Conservation (phyloP, 2,888 invertebrate genomes). For the Andrena bicolor region DNA sequence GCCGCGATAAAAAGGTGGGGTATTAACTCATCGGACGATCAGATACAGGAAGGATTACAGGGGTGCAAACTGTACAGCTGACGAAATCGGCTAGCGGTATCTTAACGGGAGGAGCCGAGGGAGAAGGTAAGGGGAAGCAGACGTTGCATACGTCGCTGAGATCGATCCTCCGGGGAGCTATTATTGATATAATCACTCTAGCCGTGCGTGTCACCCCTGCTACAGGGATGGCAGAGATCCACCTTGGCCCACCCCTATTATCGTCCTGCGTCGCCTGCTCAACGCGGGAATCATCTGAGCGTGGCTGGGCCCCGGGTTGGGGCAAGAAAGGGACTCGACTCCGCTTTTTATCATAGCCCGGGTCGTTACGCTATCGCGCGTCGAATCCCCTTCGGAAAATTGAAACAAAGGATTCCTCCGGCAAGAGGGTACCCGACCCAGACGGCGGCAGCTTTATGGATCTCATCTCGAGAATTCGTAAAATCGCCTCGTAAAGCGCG, state of each 20-base stretch:
- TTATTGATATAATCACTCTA: constrained; percentile 81
- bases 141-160: constrained; percentile 57
- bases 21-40: constrained; percentile 54
- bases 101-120: constrained; percentile 51
- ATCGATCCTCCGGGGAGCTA: constrained; percentile 78
- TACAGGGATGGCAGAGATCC: constrained; percentile 56
- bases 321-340: constrained; percentile 11
- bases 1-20: constrained; percentile 43
- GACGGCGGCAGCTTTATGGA: constrained; percentile 45
- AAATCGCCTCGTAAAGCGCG: constrained; percentile 56
- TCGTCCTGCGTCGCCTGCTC: constrained; percentile 52
- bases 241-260: constrained; percentile 70
- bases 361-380: constrained; percentile 55
- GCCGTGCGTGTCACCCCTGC: constrained; percentile 79
- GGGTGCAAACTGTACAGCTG: constrained; percentile 58
- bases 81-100: constrained; percentile 64
- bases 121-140: constrained; percentile 9
- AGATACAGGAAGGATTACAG: constrained; percentile 46
- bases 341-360: constrained; percentile 39
- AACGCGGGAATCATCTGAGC: constrained; percentile 44
- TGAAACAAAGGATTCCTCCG: constrained; percentile 56
- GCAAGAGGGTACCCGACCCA: not conserved
- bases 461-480: constrained; percentile 54
- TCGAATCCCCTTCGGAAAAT: constrained; percentile 49
- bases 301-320: constrained; percentile 22